These are phyloP conservation scores for Trematocara macrostoma DNA, from an alignment of 2,113 vertebrate species.

Conservation along the genomic window DNA sequence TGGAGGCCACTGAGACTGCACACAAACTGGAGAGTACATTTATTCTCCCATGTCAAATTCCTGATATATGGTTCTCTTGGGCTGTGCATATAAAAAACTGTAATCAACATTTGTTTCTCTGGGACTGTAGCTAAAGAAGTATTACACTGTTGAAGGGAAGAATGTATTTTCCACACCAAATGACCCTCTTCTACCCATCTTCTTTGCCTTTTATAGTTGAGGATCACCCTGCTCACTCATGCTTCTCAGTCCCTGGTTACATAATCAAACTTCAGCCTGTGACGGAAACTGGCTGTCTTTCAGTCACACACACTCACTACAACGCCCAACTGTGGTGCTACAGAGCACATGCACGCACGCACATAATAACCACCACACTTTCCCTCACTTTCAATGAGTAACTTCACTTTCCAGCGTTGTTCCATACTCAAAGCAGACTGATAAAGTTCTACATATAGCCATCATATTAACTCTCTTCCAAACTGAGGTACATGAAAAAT, in stretches of 20 bases:
- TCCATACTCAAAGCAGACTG: not conserved
- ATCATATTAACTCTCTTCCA: slow-evolving; percentile 11
- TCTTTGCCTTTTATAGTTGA: slow-evolving; percentile 63
- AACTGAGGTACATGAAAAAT: slow-evolving; percentile 40
- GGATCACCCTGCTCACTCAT: slow-evolving; percentile 30
- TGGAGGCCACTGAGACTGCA: not conserved
- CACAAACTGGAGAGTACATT: fast-evolving
- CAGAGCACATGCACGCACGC: not conserved
- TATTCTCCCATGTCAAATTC: not conserved
- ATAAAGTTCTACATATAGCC: slow-evolving; percentile 29
- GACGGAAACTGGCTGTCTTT: slow-evolving; percentile 35
- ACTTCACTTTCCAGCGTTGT: not conserved
- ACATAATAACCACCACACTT: not conserved
- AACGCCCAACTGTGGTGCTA: not conserved
- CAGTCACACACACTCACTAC: not conserved
- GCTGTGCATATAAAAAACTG: not conserved
- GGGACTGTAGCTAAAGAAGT: not conserved
- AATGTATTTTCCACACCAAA: slow-evolving; percentile 31
- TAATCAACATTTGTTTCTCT: slow-evolving; percentile 11
- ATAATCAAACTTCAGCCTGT: slow-evolving; percentile 31
- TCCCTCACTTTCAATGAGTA: not conserved
- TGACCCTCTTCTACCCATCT: slow-evolving; percentile 9
- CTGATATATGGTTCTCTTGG: not conserved
- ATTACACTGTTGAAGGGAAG: not conserved
- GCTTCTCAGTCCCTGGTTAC: slow-evolving; percentile 14